Base-by-base conservation (phyloP, 2,113 vertebrate species). In the Apteryx owenii region DNA sequence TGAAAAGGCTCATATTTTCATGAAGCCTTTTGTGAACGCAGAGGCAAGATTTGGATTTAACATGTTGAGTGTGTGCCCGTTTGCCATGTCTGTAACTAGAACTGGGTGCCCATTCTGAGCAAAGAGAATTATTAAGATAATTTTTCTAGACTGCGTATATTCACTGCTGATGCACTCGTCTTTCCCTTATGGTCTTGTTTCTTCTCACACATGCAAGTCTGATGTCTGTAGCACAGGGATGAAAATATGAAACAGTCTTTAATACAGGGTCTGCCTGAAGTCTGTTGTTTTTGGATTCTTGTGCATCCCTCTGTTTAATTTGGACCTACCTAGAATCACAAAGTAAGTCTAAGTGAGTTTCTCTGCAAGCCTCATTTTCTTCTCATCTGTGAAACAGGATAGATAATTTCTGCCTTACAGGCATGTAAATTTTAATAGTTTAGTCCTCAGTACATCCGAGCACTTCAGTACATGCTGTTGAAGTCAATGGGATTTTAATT, bases 401-500 rank as follows among this genome's bases (percentile, higher is more conserved):
- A 38, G 94, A 69, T 40, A 51, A 94, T 85, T 91, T 69, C 89
- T 91, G 94, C 93, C 95, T 94, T n/a, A 29, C 62, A 36, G 95
- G 85, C 89, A 85, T 89, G 87, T 72, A 48, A 54, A 91, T 95
- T 64, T 60, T 64, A 65, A 85, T 93, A 33, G 75, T 69, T 79
- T 18, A 20, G 78, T 88, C 84, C 81, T 78, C 71, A 80, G 78
- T 50, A 94, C 83, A 61, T 93, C 92, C 90, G 65, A 96, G 82
- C 90, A n/a, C 85, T 90, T 13, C 92, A 94, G 92, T 54, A 56
- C 38, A 17, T 85, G 89, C 79, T 91, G 51, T 54, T 44, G 65
- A 61, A 75, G 56, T 78, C 81, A 89, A 81, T 94, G 93, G 75
- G 78, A 73, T 89, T 94, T 91, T 93, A 72, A 76, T 87, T 85